Evolutionary conservation across 2,797 vertebrate species (phyloP), one percentile per base, ranked within the genome.

Genomic region (Micropoecilia bifurca): DNA sequence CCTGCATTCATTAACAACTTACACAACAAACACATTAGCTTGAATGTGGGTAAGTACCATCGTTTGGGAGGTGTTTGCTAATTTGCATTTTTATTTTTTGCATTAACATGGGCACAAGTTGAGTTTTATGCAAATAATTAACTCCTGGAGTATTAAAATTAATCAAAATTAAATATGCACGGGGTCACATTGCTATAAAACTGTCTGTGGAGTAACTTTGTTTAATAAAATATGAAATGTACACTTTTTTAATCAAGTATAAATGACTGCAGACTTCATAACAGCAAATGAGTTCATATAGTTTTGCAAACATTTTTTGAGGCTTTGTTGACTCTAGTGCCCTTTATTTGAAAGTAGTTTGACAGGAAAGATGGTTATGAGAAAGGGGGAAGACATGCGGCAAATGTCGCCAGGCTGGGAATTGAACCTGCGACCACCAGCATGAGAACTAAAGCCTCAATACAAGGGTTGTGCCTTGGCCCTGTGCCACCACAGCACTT

Each of bases 1-100:
- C 36, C 43, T 72, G 79, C 76, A 83, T 33, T 66, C 28, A 86
- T 87, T 79, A 82, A 45, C 74, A 80, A 55, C 73, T 48, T 2
- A 16, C 28, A 76, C 48, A 81, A 47, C 36, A 79, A 80, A 86
- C 47, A 47, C n/a, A 75, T 73, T 2, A 75, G 43, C n/a, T 71
- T 46, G 81, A 83, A 39, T 77, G 53, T 83, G 66, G 39, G 39
- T 3, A 59, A 76, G 80, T 33, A 20, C 71, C 0, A 80, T 74
- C 7, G 9, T 68, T 71, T 75, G 71, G 5, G 73, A 50, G 30
- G 6, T 53, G 53, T 71, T 48, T 22, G 4, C 7, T n/a, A 3
- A 59, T 69, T 74, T 71, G 33, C 6, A 72, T 76, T 73, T 22
- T 22, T 2, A 77, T 43, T 45, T 0, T 59, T 53, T 68, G 63